Evolutionary conservation across 2,888 invertebrate species (phyloP), one percentile per base, ranked within the genome.

Genomic region (Dasysyrphus albostriatus): DNA sequence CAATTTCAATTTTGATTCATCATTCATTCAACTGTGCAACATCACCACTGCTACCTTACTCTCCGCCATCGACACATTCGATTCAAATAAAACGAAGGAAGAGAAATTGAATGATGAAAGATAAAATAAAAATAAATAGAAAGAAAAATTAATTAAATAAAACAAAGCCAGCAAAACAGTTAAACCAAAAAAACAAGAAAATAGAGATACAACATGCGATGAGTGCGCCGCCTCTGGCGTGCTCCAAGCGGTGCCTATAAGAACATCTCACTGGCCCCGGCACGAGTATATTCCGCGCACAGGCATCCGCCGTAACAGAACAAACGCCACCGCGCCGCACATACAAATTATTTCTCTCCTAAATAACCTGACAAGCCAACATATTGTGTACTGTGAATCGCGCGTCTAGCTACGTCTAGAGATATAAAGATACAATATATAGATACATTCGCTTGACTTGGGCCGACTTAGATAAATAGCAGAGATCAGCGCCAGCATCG

Each of bases 121-220:
- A 80, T 65, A 73, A 56, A 81, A 81, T 77, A 81, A 63, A 83
- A 84, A 76, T 72, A 84, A 84, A 84, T 70, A 72, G 73, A 87
- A 87, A 82, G 74, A 63, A 79, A 69, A 87, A 83, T 87, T 87
- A 77, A 87, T 87, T 87, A 79, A 87, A 75, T 78, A 75, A 83
- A 82, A 87, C 87, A 87, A 87, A 78, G 75, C 73, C 56, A 72
- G 5, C 10, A 74, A 42, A 29, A 29, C 12, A 49, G 24, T 24
- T 2, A 24, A 24, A 16, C 1, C 5, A 14, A 54, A 29, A 16
- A 65, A 54, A 29, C n/a, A 67, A 42, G 42, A 47, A 37, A 67
- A 51, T 39, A 29, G 65, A 82, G 42, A 51, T 54, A 63, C 6
- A 78, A 61, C 56, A 78, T 37, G 14, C 69, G 56, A 70, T 65